phyloP scores from a whole-genome alignment of 2,113 vertebrate genomes.

The Microcebus ravelobensis region DNA sequence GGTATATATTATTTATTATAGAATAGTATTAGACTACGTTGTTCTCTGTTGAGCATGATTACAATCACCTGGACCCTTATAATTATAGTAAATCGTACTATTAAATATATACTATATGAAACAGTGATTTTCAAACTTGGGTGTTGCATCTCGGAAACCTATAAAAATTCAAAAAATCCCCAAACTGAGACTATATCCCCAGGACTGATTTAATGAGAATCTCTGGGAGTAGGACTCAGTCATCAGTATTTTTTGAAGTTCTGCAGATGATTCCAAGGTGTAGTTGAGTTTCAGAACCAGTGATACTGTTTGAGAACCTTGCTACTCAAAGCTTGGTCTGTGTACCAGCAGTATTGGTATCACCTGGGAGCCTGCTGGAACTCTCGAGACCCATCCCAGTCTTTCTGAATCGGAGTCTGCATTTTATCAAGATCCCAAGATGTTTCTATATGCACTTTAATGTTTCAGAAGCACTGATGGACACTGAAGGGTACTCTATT shows the following conservation, averaged over 20 bases:
- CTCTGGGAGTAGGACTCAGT: neutral
- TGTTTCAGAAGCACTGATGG: neutral
- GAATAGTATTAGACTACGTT: neutral
- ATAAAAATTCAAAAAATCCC: neutral
- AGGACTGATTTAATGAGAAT: neutral
- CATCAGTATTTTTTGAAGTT: neutral
- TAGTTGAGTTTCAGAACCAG: neutral
- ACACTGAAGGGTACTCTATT: neutral
- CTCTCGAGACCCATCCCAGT: neutral
- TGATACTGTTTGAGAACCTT: neutral
- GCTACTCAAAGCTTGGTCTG: neutral
- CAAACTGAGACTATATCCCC: neutral
- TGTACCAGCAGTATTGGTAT: neutral
- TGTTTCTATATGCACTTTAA: neutral
- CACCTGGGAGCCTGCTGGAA: neutral
- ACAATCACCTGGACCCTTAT: neutral
- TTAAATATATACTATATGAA: neutral
- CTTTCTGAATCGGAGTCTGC: neutral
- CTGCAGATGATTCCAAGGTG: neutral
- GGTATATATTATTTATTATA: slow-evolving; percentile 10
- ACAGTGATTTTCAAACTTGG: neutral
- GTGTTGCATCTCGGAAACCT: neutral
- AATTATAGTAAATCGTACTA: neutral
- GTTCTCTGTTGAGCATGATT: neutral
- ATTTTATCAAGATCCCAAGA: slow-evolving; percentile 15